Evolutionary conservation across 2,888 invertebrate genomes (phyloP).

Genomic region (Mermis nigrescens): DNA sequence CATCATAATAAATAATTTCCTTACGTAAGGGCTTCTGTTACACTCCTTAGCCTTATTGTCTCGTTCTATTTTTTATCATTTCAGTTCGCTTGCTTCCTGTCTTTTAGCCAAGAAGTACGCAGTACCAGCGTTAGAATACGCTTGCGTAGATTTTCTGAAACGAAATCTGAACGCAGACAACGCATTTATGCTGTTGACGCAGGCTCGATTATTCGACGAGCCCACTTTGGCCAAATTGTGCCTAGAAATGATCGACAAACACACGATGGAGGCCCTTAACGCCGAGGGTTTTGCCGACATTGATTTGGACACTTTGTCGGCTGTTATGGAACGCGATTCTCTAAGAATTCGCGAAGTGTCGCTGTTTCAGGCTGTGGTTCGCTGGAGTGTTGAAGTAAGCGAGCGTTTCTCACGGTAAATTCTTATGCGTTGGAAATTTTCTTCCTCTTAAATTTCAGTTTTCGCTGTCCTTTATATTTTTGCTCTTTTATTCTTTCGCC

Average conservation of each 20-base stretch:
- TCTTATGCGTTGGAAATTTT: no score
- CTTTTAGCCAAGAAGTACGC: constrained; percentile 60
- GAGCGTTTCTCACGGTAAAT: no score
- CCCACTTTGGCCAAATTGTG: constrained; percentile 59
- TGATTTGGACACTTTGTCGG: constrained; percentile 55
- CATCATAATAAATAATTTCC: no score
- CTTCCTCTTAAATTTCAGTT: no score
- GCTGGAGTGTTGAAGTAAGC: constrained; percentile 23
- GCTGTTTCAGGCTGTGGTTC: constrained; percentile 52
- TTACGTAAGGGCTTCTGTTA: no score
- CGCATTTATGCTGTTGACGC: constrained; percentile 58
- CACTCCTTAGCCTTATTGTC: no score
- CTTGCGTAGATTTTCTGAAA: constrained; percentile 57
- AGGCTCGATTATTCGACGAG: constrained; percentile 59
- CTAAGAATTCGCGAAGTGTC: constrained; percentile 56
- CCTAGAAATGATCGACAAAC: constrained; percentile 61
- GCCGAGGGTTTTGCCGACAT: constrained; percentile 50
- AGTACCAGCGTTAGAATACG: constrained; percentile 58
- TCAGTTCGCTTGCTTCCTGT: background rate
- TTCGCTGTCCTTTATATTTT: no score
- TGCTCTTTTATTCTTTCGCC: no score
- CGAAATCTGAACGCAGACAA: constrained; percentile 59
- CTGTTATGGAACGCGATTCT: constrained; percentile 56
- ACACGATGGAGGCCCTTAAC: constrained; percentile 54
- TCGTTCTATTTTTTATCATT: no score